phyloP scores from a whole-genome alignment of 2,888 invertebrate species.

The Temnothorax ravouxi region DNA sequence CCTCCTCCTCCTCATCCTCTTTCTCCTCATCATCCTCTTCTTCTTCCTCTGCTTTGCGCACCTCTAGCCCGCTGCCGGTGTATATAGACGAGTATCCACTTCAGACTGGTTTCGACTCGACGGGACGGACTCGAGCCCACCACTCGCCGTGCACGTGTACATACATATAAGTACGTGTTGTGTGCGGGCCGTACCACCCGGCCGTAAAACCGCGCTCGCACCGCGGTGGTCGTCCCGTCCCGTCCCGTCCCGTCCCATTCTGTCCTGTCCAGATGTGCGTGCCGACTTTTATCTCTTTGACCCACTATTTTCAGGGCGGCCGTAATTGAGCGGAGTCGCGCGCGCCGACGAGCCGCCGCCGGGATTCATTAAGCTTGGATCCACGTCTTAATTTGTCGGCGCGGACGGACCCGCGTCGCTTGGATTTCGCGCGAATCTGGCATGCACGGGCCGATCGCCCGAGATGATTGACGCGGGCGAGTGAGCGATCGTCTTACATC shows the following conservation, averaged over 20 bases:
- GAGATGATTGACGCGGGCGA: neutral
- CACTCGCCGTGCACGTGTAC: conserved; percentile 42
- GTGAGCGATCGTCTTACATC: neutral
- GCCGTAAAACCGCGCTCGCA: conserved; percentile 32
- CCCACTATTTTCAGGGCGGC: conserved; percentile 51
- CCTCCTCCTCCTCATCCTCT: neutral
- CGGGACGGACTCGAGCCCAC: conserved; percentile 40
- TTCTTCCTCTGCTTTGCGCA: conserved; percentile 30
- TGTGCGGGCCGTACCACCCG: neutral
- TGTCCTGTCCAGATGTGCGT: conserved; percentile 42
- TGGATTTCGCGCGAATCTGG: conserved; percentile 32
- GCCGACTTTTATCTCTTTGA: conserved; percentile 54
- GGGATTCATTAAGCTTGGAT: conserved; percentile 31
- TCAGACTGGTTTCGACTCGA: conserved; percentile 62
- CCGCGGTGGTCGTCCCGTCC: conserved; percentile 23
- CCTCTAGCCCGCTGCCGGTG: conserved; percentile 34
- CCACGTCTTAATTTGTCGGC: conserved; percentile 44
- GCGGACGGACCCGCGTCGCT: neutral
- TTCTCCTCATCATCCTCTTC: too few relatives aligned
- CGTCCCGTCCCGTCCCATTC: neutral
- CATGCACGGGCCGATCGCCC: neutral
- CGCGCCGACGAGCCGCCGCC: conserved; percentile 23
- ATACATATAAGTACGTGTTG: neutral
- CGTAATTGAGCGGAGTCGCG: conserved; percentile 48
- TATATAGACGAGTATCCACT: conserved; percentile 51